Conservation (phyloP, 92 coral and sea anemone genomes). For the Paragorgia papillata region DNA sequence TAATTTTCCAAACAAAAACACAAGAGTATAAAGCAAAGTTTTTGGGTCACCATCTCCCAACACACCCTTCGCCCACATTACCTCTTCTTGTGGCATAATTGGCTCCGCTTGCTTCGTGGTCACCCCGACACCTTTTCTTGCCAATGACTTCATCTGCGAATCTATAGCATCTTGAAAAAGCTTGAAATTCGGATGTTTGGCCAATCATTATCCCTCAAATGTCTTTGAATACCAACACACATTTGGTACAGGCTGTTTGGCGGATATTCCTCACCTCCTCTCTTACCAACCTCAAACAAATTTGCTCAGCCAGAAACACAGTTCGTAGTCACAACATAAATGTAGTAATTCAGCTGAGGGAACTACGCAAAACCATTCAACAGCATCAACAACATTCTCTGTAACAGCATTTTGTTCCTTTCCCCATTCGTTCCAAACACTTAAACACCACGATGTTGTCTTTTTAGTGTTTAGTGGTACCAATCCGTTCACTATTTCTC, state of each 20-base stretch:
- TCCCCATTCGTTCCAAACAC: slow-evolving; percentile 32
- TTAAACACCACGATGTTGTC: slow-evolving; percentile 28
- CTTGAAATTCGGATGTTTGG: slow-evolving; percentile 13
- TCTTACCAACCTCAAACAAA: slow-evolving; percentile 24
- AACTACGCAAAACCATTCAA: slow-evolving; percentile 17
- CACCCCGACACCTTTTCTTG: slow-evolving; percentile 22
- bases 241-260: slow-evolving; percentile 41
- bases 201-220: slow-evolving; percentile 28
- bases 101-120: slow-evolving; percentile 23
- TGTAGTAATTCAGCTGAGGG: slow-evolving; percentile 1
- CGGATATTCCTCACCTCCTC: slow-evolving; percentile 26
- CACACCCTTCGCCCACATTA: slow-evolving; percentile 30
- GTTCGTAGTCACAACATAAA: slow-evolving; percentile 22
- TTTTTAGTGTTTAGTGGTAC: slow-evolving; percentile 40
- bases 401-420: slow-evolving; percentile 18
- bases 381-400: slow-evolving; percentile 20
- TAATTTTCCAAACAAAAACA: slow-evolving; percentile 39
- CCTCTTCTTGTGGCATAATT: slow-evolving; percentile 5
- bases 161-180: slow-evolving; percentile 19
- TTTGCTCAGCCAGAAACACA: slow-evolving; percentile 19
- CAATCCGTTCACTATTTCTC: slow-evolving; percentile 19
- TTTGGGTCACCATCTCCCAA: slow-evolving; percentile 41
- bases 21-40: slow-evolving; percentile 19
- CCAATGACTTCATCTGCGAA: slow-evolving; percentile 24
- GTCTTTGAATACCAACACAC: slow-evolving; percentile 39